Conservation (phyloP, 2,888 invertebrate species). For the Pantelozetes paolii region DNA sequence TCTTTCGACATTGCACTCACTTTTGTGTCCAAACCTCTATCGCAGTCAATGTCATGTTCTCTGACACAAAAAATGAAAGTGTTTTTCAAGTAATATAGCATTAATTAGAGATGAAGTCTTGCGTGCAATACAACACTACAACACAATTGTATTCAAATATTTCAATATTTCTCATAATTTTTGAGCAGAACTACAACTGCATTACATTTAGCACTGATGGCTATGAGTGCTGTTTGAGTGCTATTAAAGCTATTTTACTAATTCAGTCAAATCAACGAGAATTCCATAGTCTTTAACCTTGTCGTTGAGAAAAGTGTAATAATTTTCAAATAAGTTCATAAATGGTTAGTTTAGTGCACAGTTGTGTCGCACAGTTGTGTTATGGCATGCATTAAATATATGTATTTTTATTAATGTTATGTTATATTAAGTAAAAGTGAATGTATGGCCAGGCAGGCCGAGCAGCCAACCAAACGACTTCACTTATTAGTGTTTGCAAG, state of each 20-base stretch:
- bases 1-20: conserved; percentile 33
- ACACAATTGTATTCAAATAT: not conserved
- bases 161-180: not conserved
- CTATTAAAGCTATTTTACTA: not conserved
- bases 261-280: conserved; percentile 23
- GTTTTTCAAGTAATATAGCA: conserved; percentile 32
- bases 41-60: conserved; percentile 39
- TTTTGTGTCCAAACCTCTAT: conserved; percentile 30
- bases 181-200: not conserved
- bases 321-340: not conserved
- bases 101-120: conserved; percentile 33
- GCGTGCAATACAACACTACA: conserved; percentile 4
- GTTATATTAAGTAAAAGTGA: not conserved
- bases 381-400: conserved; percentile 15
- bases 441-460: not conserved
- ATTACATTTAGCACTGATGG: not conserved
- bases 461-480: conserved; percentile 31
- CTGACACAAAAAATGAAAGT: conserved; percentile 37
- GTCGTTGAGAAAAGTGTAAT: not conserved
- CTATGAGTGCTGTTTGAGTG: not conserved
- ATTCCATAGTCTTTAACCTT: conserved; percentile 13
- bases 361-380: not conserved
- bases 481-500: conserved; percentile 23
- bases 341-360: not conserved
- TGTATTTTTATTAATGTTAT: not conserved